Percentiles rank a stretch among this genome's conserved stretches.
Evolutionary conservation across 1,140 invertebrate species (phyloP).

Genomic region (Solenopsis invicta): DNA sequence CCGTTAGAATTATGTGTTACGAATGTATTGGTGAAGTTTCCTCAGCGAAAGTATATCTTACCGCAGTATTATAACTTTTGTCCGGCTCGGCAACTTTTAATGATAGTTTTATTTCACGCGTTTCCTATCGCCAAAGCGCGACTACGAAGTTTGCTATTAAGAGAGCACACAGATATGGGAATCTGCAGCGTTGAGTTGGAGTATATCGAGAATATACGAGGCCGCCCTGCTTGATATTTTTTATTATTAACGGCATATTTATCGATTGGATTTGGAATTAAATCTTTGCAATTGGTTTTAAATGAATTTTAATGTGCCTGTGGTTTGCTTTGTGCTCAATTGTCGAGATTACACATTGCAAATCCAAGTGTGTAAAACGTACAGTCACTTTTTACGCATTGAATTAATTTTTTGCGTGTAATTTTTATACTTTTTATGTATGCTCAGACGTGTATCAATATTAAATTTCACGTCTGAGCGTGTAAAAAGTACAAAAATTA

Average conservation of each 20-base stretch:
- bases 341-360: neutral
- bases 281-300: neutral
- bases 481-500: too few species aligned
- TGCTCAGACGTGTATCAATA: too few species aligned
- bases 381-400: too few species aligned
- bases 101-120: conserved; percentile 58
- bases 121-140: conserved; percentile 29
- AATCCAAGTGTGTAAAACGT: too few species aligned
- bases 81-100: conserved; percentile 53
- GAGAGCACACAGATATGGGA: conserved; percentile 16
- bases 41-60: conserved; percentile 51
- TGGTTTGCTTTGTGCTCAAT: neutral
- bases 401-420: neutral
- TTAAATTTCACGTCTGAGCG: too few species aligned
- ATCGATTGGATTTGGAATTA: neutral
- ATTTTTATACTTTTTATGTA: too few species aligned
- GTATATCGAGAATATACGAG: neutral
- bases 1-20: conserved; percentile 55
- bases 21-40: conserved; percentile 58
- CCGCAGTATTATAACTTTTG: conserved; percentile 50
- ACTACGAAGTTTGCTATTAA: conserved; percentile 54
- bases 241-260: neutral
- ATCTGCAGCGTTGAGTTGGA: conserved; percentile 7
- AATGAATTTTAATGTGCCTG: neutral
- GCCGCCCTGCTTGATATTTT: neutral